Base-by-base conservation (phyloP, 2,888 invertebrate genomes). In the Drosophila buzzatii region DNA sequence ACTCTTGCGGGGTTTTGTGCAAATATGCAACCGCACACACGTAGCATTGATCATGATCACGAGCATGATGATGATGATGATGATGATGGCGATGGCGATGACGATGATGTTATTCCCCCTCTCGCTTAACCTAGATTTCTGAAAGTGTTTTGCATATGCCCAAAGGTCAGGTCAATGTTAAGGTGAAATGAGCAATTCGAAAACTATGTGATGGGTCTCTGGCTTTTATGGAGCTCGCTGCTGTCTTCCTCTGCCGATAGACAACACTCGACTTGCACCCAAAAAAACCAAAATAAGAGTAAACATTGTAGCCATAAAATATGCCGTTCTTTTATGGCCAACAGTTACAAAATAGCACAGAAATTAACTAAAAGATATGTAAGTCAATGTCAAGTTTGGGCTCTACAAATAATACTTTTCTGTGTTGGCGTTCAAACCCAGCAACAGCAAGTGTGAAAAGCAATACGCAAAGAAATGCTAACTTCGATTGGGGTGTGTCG, bases 351-450 rank as follows among this genome's bases (percentile, higher is more conserved):
- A 67, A 52, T 10, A 35, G 47, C 20, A 39, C 42, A 71, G 27
- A 69, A 63, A 61, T 41, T 62, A 49, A 52, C 61, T 49, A 8
- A 3, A 2, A 65, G 60, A 73, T 76, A 81, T 82, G 70, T 78
- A 76, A 85, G 85, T 82, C 85, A 85, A 85, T 85, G 85, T 81
- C 85, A 84, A 74, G 71, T 39, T 14, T n/a, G 68, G n/a, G 41
- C 35, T 71, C 67, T 10, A 59, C 71, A 76, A 70, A 67, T 64
- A 71, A 81, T 59, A 62, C 53, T 33, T 70, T 62, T 53, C 41
- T 71, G 63, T 75, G 68, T 79, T 63, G 76, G 68, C 58, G 70
- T 61, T 52, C 42, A 65, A 62, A 45, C 51, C 62, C 47, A 62
- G 5, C 31, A 18, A 53, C 37, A 52, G 35, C 45, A 70, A 74